These are phyloP conservation scores for Lithobates pipiens DNA, from an alignment of 2,797 vertebrate genomes.

Conservation along the genomic window DNA sequence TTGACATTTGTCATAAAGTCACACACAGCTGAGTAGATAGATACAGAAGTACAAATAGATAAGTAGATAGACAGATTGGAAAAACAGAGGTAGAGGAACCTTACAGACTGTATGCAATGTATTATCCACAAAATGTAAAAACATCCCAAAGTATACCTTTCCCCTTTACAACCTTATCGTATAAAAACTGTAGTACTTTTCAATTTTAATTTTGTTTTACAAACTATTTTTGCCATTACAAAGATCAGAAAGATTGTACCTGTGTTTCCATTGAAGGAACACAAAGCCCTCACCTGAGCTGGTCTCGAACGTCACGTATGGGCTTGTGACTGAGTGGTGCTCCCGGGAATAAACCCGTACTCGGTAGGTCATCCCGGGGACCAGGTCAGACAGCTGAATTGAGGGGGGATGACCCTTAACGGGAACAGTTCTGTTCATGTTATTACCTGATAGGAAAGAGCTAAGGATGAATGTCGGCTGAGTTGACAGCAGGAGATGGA, in stretches of 20 bases:
- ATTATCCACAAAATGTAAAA: not conserved
- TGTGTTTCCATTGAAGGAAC: slow-evolving; percentile 20
- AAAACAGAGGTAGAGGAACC: too few species aligned
- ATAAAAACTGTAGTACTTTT: not conserved
- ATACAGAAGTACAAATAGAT: too few species aligned
- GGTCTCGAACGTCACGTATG: slow-evolving; percentile 90
- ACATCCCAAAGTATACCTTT: too few species aligned
- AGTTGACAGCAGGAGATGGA: slow-evolving; percentile 1
- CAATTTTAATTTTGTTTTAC: not conserved
- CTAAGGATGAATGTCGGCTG: slow-evolving; percentile 83
- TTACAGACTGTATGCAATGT: not conserved
- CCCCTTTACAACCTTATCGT: too few species aligned
- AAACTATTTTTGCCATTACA: not conserved
- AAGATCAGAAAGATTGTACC: not conserved
- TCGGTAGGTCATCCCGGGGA: slow-evolving; percentile 89
- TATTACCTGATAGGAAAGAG: slow-evolving; percentile 95
- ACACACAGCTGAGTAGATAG: too few species aligned
- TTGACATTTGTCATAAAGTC: too few species aligned
- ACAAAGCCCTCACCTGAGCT: slow-evolving; percentile 89
- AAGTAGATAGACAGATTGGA: too few species aligned
- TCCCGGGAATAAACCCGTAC: slow-evolving; percentile 94
- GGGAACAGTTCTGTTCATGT: slow-evolving; percentile 83
- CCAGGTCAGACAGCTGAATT: slow-evolving; percentile 89
- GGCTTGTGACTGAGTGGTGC: slow-evolving; percentile 88
- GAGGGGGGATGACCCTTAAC: slow-evolving; percentile 84